Percentiles rank a stretch among this genome's conserved stretches.
Conservation (phyloP, 2,113 vertebrate species). For the Ia io region DNA sequence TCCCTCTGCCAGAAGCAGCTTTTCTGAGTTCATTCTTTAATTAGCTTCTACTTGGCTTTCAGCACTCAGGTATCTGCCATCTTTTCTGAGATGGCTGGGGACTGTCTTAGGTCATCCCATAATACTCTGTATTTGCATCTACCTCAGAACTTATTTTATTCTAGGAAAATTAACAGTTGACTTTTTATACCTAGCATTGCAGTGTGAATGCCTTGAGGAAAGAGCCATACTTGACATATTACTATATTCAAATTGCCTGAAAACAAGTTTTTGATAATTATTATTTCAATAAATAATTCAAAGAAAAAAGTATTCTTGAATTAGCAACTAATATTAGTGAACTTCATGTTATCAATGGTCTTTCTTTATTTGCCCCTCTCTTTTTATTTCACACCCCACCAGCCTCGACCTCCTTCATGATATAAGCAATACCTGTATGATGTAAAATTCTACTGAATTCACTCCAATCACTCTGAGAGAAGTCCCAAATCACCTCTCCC, state of each 20-base stretch:
- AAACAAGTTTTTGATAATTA: neutral
- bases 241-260: neutral
- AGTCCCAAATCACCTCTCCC: neutral
- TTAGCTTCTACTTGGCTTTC: neutral
- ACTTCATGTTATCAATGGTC: neutral
- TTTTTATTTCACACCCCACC: neutral
- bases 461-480: neutral
- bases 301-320: neutral
- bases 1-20: neutral
- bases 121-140: neutral
- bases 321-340: neutral
- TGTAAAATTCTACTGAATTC: neutral
- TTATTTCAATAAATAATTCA: neutral
- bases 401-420: rapidly evolving
- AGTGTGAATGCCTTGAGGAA: neutral
- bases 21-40: neutral
- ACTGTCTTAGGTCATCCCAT: neutral
- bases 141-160: neutral
- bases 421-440: rapidly evolving
- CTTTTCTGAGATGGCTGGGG: neutral
- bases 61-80: neutral
- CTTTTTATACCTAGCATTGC: neutral
- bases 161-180: neutral
- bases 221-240: neutral
- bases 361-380: neutral